These are phyloP conservation scores for Ginglymostoma cirratum DNA, from an alignment of 2,113 vertebrate species.

Conservation along the genomic window DNA sequence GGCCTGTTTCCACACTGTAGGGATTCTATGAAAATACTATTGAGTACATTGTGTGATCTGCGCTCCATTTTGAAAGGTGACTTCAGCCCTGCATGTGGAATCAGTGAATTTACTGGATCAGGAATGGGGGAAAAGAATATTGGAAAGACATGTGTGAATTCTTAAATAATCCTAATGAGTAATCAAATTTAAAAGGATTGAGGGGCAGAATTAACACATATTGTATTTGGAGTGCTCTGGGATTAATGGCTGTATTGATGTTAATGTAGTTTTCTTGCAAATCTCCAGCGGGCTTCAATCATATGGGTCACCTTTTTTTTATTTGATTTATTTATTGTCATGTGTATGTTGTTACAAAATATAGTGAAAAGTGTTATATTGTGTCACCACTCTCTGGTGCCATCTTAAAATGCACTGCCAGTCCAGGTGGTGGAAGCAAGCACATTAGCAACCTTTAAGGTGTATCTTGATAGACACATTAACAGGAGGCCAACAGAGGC, in stretches of 20 bases:
- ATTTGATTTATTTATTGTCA: no score
- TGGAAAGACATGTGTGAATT: neutral
- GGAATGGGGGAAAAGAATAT: neutral
- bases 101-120: neutral
- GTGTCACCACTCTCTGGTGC: no score
- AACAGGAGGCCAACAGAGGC: no score
- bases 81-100: no score
- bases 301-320: neutral
- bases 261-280: neutral
- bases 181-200: neutral
- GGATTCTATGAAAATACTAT: no score
- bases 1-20: no score
- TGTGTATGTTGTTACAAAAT: no score
- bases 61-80: neutral
- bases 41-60: neutral
- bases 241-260: neutral
- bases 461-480: no score
- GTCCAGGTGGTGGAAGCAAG: no score
- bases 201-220: neutral
- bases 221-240: neutral
- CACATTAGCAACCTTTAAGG: no score
- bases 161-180: neutral
- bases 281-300: neutral
- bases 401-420: no score
- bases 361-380: no score